A percentile compares a stretch with the other conserved stretches of the same genome.
These are phyloP conservation scores for Drosophila pseudoananassae DNA, from an alignment of 1,140 invertebrate genomes.

Conservation along the genomic window DNA sequence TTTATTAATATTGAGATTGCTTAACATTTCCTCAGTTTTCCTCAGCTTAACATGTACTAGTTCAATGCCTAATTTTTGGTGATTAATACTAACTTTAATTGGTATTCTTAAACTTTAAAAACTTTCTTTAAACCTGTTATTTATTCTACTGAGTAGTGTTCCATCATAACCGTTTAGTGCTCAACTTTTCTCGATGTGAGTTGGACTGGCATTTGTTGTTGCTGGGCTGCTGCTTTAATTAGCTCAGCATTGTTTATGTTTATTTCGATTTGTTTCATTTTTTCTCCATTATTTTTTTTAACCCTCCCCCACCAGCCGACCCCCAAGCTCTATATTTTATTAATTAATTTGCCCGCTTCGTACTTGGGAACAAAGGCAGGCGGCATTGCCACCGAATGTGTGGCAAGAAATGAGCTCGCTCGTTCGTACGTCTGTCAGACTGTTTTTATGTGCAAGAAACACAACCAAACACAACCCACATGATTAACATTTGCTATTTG, in stretches of 20 bases:
- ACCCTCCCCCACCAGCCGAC: background rate
- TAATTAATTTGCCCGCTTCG: slow-evolving; percentile 64
- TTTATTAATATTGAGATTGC: too few relatives aligned
- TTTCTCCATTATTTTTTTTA: slow-evolving; percentile 33
- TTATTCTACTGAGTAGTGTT: background rate
- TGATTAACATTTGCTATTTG: slow-evolving; percentile 60
- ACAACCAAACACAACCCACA: slow-evolving; percentile 51
- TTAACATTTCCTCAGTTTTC: too few relatives aligned
- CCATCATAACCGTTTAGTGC: slow-evolving; percentile 6
- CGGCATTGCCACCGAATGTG: slow-evolving; percentile 13
- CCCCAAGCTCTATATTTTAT: slow-evolving; percentile 37
- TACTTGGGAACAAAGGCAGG: slow-evolving; percentile 59
- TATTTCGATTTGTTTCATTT: slow-evolving; percentile 51
- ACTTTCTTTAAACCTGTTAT: too few relatives aligned
- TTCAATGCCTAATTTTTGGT: too few relatives aligned
- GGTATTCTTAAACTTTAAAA: too few relatives aligned
- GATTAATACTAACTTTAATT: too few relatives aligned
- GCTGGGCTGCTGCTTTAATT: slow-evolving; percentile 53
- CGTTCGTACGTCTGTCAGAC: slow-evolving; percentile 10
- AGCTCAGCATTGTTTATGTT: slow-evolving; percentile 62
- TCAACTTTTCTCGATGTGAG: slow-evolving; percentile 40
- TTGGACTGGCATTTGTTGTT: slow-evolving; percentile 34
- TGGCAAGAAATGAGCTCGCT: slow-evolving; percentile 38
- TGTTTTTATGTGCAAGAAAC: slow-evolving; percentile 22
- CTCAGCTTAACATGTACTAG: too few relatives aligned